Evolutionary conservation across 2,888 invertebrate genomes (phyloP), one percentile per base, ranked within the genome.

Genomic region (Aphelenchoides bicaudatus): DNA sequence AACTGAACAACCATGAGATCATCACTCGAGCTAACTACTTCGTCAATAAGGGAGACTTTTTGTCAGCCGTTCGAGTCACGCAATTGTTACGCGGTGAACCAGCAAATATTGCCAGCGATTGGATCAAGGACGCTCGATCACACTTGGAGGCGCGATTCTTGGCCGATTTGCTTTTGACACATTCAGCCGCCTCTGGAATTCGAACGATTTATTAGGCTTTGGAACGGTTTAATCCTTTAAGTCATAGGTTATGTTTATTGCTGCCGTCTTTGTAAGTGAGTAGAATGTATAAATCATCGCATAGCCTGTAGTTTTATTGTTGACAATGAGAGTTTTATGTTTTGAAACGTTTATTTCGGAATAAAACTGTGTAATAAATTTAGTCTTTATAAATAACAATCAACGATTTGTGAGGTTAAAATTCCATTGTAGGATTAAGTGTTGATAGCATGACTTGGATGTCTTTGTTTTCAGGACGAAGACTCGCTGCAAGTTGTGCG

Each of bases 1-100:
- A 85, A 72, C 34, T 70, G 39, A 88, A 92, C 0, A 82, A 93
- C 10, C 86, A 87, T 79, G 89, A 90, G 71, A 87, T 96, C 70
- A 85, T 96, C 38, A 87, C 89, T 71, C 86, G 92, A 78, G 91
- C 93, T 16, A 89, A 89, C 79, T 89, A 88, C 80, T 91, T 88
- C 86, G 80, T 91, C 68, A 86, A 87, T 38, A 51, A 61, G 55
- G 90, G 89, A n/a, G 88, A 94, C 78, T 84, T 94, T 67, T 86
- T 87, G 54, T 86, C 87, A 80, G 88, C 92, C 0, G 82, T 94
- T 8, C 86, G 87, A 56, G 53, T 78, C n/a, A 53, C 82, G 84
- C 88, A 88, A 78, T 85, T 91, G 27, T 82, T 96, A 60, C 84
- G 87, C 28, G 62, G 94, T n/a, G 91, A 91, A 31, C 86, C 96